Evolutionary conservation across 92 coral and sea anemone genomes (phyloP).

Genomic region (Hydrozoanthus gracilis): DNA sequence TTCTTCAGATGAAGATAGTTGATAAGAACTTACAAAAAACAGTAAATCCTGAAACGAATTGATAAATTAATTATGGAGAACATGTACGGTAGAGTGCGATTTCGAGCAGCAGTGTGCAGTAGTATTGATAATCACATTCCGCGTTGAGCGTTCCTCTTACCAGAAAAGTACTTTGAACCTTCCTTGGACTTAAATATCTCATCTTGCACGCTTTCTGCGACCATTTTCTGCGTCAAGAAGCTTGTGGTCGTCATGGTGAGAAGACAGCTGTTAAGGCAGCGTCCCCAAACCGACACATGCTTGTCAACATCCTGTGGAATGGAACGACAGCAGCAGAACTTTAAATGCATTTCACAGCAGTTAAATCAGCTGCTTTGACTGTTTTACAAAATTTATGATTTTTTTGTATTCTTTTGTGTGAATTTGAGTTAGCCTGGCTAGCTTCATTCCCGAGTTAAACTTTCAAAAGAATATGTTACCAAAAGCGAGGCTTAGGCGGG

Average conservation of each 20-base stretch:
- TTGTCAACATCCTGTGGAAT: constrained; percentile 80
- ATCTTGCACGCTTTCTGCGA: constrained; percentile 74
- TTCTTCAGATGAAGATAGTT: neutral
- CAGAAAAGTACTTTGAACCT: constrained; percentile 87
- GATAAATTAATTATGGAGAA: neutral
- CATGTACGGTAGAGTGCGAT: neutral
- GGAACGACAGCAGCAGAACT: neutral
- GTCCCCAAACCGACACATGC: constrained; percentile 92
- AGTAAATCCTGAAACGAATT: neutral
- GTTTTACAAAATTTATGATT: no score
- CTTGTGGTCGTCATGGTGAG: constrained; percentile 85
- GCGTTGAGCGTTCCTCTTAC: constrained; percentile 40
- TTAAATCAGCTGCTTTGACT: no score
- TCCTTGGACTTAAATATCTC: constrained; percentile 89
- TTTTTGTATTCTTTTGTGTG: no score
- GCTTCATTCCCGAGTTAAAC: no score
- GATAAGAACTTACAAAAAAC: neutral
- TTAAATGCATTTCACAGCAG: no score
- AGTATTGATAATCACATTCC: no score
- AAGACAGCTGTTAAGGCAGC: constrained; percentile 90
- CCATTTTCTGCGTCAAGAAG: constrained; percentile 78
- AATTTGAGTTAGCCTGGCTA: no score
- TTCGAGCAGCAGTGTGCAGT: no score
- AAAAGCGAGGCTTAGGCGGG: no score
- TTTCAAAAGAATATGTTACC: no score